Evolutionary conservation across 2,797 vertebrate species (phyloP), one percentile per base, ranked within the genome.

Genomic region (Bovichtus variegatus): DNA sequence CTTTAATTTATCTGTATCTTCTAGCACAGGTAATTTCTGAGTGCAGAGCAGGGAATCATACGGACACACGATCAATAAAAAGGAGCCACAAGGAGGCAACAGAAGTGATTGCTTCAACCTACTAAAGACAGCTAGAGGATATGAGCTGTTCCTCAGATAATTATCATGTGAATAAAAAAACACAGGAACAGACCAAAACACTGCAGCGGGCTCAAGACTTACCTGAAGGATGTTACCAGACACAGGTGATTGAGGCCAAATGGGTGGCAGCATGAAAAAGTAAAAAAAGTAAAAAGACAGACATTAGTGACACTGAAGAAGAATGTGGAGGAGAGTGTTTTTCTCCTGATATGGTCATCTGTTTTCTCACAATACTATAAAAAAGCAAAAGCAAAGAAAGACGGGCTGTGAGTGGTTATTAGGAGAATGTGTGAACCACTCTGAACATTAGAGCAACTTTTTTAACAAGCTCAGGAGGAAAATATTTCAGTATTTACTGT

Each of bases 1-100:
- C 75, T 86, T 85, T 89, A 84, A 87, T 92, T 88, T 82, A 79
- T 88, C 76, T 82, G 57, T 69, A 79, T 81, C 86, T 83, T 81
- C 74, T 51, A 77, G 81, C 71, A 31, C 80, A 86, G 74, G 86
- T 85, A 71, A 76, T 84, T 84, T 84, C 86, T 80, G 73, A 87
- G 83, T 49, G 73, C 86, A 81, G 82, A 80, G 86, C 72, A 76
- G 76, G 67, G 74, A 87, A 85, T 90, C 78, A 82, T 71, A 72
- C 61, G 72, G 81, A 88, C 72, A 82, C 53, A 49, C 66, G 58
- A 78, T 91, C 81, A 65, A 93, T 90, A 83, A 81, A 55, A 82
- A 87, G 78, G 69, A 91, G 88, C 78, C 88, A 65, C 47, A 41
- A 89, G 83, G 76, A 88, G 76, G 83, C 76, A 85, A 79, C 74